These are phyloP conservation scores for Bacillus rossius DNA, from an alignment of 1,140 invertebrate species.

Conservation along the genomic window DNA sequence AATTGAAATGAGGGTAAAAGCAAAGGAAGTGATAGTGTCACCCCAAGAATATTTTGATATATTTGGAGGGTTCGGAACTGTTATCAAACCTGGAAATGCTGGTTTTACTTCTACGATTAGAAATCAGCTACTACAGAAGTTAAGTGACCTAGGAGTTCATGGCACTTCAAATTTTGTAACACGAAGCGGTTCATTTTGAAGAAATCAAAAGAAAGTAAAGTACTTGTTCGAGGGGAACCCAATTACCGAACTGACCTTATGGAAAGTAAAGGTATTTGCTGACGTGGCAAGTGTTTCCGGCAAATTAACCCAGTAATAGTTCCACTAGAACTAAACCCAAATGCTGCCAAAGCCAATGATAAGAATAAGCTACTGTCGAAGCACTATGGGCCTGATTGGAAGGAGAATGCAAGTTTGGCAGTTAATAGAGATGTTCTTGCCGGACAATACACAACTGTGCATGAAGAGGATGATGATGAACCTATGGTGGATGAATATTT, in stretches of 20 bases:
- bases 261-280: not conserved
- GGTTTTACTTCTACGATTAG: not conserved
- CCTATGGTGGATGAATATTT: too few species aligned
- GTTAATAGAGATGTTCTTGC: too few species aligned
- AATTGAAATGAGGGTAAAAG: constrained; percentile 11
- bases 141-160: not conserved
- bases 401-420: too few species aligned
- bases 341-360: too few species aligned
- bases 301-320: too few species aligned
- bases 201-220: not conserved
- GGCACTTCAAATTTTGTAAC: not conserved
- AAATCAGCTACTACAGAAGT: not conserved
- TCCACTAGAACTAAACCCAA: too few species aligned
- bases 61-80: not conserved
- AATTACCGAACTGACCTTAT: not conserved
- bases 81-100: not conserved
- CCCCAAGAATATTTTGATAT: constrained; percentile 16
- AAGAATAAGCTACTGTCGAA: too few species aligned
- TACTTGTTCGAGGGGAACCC: not conserved
- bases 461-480: too few species aligned
- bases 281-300: not conserved
- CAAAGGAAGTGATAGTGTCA: not conserved
- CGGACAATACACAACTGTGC: too few species aligned
- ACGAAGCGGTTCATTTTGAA: not conserved
- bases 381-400: too few species aligned